phyloP scores from a whole-genome alignment of 2,797 vertebrate species.

The Glossophaga mutica region DNA sequence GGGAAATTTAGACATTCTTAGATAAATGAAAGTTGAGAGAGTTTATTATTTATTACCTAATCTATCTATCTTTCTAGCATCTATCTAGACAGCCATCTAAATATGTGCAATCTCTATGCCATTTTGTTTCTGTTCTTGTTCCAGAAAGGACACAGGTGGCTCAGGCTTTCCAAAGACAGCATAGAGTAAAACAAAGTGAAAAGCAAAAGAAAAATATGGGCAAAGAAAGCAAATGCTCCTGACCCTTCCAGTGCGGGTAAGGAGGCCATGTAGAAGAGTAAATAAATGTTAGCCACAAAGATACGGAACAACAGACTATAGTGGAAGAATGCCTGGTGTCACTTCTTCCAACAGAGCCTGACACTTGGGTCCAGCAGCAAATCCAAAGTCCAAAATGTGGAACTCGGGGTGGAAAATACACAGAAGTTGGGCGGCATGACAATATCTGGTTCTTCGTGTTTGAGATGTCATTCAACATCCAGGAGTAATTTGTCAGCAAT shows the following conservation, averaged over 20 bases:
- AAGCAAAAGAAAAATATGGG: not conserved
- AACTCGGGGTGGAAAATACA: not conserved
- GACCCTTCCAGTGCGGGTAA: not conserved
- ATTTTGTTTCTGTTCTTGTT: constrained; percentile 12
- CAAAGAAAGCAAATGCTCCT: not conserved
- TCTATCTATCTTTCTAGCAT: not conserved
- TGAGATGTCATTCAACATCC: not conserved
- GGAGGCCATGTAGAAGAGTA: not conserved
- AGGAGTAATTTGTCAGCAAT: not conserved
- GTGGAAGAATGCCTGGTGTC: not conserved
- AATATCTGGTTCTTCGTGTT: not conserved
- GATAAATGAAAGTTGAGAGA: not conserved
- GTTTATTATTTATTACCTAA: not conserved
- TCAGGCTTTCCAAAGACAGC: not conserved
- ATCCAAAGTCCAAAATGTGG: not conserved
- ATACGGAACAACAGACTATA: not conserved
- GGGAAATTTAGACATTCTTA: not conserved
- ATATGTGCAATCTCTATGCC: not conserved
- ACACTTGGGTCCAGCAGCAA: not conserved
- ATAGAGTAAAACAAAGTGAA: not conserved
- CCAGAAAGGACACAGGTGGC: not conserved
- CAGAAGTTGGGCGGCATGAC: not conserved
- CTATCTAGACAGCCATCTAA: not conserved
- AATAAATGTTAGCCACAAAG: not conserved
- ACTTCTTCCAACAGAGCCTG: not conserved